Conservation (phyloP, 1,140 invertebrate species). For the Drosophila subobscura region DNA sequence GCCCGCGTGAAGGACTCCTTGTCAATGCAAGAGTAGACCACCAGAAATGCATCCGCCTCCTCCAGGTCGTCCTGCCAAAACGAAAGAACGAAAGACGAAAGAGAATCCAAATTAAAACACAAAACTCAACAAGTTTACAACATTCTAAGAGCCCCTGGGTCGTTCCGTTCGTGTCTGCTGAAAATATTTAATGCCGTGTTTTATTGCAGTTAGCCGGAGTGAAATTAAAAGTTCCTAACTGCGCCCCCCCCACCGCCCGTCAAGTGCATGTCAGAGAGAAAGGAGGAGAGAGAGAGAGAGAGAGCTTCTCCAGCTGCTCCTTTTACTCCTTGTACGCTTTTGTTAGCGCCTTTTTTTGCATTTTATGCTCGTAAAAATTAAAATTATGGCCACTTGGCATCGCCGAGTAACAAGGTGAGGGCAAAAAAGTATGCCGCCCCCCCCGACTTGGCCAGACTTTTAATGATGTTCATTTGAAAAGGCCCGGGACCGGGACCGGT, state of each 20-base stretch:
- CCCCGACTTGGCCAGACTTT: constrained; percentile 42
- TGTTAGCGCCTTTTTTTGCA: constrained; percentile 48
- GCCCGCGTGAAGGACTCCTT: constrained; percentile 93
- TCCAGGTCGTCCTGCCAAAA: constrained; percentile 89
- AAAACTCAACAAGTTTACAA: constrained; percentile 52
- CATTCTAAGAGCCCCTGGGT: constrained; percentile 7
- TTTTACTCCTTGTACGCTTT: constrained; percentile 9
- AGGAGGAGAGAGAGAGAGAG: constrained; percentile 2
- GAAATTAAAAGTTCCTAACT: constrained; percentile 57
- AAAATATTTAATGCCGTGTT: constrained; percentile 52
- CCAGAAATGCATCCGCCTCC: constrained; percentile 91
- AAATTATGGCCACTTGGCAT: constrained; percentile 73
- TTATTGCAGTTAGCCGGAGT: constrained; percentile 33
- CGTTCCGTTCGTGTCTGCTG: constrained; percentile 38
- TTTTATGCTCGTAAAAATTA: constrained; percentile 74
- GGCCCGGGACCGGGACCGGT: constrained; percentile 1
- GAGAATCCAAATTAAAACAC: constrained; percentile 29
- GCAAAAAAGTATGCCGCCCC: constrained; percentile 27
- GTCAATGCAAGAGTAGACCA: constrained; percentile 96
- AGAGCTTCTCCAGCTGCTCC: constrained; percentile 2
- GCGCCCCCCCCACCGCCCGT: no score
- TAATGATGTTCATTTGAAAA: constrained; percentile 56
- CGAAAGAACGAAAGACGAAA: background rate
- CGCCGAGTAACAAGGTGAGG: constrained; percentile 48
- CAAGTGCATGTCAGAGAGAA: constrained; percentile 39